Conservation (phyloP, 1,140 invertebrate species). For the Caerostris extrusa region DNA sequence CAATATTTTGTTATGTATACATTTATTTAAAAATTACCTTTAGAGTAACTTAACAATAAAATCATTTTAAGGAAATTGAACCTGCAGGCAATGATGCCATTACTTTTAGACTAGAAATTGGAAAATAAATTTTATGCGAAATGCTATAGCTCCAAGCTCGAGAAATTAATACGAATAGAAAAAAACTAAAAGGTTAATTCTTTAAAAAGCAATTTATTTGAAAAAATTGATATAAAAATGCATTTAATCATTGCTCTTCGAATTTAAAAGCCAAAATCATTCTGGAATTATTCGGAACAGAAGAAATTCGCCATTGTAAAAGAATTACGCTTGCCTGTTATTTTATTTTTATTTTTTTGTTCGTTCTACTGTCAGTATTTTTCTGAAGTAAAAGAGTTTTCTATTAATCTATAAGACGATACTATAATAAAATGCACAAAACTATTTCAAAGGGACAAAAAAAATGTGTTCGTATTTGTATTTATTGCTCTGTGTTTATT, state of each 20-base stretch:
- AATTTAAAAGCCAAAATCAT: neutral
- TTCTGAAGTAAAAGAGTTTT: neutral
- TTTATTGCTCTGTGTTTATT: neutral
- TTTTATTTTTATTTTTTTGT: neutral
- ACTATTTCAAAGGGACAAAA: neutral
- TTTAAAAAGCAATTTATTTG: neutral
- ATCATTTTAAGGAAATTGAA: too few relatives aligned
- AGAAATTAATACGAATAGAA: too few relatives aligned
- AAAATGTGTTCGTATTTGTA: neutral
- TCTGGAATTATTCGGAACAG: neutral
- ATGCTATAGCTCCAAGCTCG: too few relatives aligned
- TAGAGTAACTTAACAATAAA: too few relatives aligned
- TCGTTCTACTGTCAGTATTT: neutral
- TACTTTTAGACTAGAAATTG: too few relatives aligned
- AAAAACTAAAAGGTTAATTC: neutral
- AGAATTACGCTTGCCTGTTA: neutral
- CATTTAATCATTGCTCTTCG: neutral
- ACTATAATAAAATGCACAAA: neutral
- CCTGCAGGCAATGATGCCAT: too few relatives aligned
- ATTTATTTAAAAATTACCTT: too few relatives aligned
- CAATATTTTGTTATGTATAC: too few relatives aligned
- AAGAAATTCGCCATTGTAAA: neutral
- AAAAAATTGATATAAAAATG: neutral
- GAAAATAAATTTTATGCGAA: too few relatives aligned
- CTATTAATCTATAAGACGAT: neutral